Conservation (phyloP, 1,140 invertebrate genomes). For the Scaptomyza pallida region DNA sequence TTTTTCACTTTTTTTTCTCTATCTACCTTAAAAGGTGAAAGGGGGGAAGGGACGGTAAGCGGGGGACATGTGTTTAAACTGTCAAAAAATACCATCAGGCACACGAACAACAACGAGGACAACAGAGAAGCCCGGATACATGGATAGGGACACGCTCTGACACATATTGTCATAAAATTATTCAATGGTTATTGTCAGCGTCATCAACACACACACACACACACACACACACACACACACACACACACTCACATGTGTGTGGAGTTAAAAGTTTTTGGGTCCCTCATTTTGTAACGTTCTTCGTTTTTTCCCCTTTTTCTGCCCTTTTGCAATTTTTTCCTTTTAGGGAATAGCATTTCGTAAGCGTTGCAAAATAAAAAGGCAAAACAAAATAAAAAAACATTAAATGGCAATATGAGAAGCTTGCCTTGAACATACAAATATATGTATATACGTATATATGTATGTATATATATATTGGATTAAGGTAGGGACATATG, state of each 20-base stretch:
- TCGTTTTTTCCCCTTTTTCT: conserved; percentile 23
- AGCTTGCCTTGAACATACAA: conserved; percentile 50
- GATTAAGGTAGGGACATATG: conserved; percentile 59
- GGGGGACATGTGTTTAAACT: conserved; percentile 76
- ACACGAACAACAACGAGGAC: conserved; percentile 1
- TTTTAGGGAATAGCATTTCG: conserved; percentile 77
- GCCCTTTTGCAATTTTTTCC: conserved; percentile 77
- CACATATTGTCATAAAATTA: conserved; percentile 84
- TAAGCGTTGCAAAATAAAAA: conserved; percentile 76
- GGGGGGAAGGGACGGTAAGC: too few species aligned
- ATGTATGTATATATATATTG: conserved; percentile 44
- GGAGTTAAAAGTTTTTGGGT: conserved; percentile 68
- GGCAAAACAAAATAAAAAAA: conserved; percentile 42
- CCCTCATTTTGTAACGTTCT: conserved; percentile 36
- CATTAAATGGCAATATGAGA: conserved; percentile 80
- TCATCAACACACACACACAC: conserved; percentile 34
- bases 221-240: conserved; percentile 11
- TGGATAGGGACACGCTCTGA: conserved; percentile 59
- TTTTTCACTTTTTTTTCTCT: conserved; percentile 17
- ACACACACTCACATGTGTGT: too few species aligned
- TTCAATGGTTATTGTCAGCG: conserved; percentile 79
- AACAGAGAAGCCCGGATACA: conserved; percentile 20
- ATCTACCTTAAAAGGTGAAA: conserved; percentile 6
- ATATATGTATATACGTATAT: not conserved
- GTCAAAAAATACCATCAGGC: conserved; percentile 65